Evolutionary conservation across 2,113 vertebrate species (phyloP), one percentile per base, ranked within the genome.

Genomic region (Oreamnos americanus): DNA sequence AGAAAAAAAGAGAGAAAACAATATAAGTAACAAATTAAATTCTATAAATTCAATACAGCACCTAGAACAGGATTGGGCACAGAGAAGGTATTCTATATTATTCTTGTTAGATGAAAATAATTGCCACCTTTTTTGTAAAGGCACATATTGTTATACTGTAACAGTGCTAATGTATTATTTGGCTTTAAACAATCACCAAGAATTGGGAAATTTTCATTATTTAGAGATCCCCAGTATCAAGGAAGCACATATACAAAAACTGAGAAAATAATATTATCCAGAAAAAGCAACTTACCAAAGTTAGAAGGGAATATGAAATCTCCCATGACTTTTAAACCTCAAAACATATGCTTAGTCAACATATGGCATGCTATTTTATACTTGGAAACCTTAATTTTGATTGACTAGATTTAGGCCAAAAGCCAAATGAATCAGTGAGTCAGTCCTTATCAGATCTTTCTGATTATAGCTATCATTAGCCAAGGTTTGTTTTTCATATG

Each of bases 321-420:
- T 97, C 64, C 58, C 83, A 95, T 97, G 76, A 86, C 53, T 97
- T 97, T 71, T 91, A 78, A 98, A 51, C 39, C 87, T 97, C 91
- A 96, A 90, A 98, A 85, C 49, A 97, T 92, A 97, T 88, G 81
- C 55, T 98, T 98, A 98, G 86, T 98, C 97, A 98, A 98, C 97
- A 98, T 97, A 91, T 98, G 93, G 93, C 60, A 97, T 33, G 43
- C 71, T 97, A 96, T 96, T 98, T 96, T 94, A 96, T 94, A 94
- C 47, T 96, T 67, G n/a, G 58, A 98, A 97, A 60, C 55, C 71
- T 96, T 98, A 91, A 45, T 97, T 97, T 98, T 98, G 95, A 98
- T 94, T 98, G 97, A 98, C 95, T 97, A 94, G 33, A 91, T 97
- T 97, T 94, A 94, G 86, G 71, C 60, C 92, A 1, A 1, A 94